Conservation (phyloP, 2,888 invertebrate genomes). For the Eilema depressum region DNA sequence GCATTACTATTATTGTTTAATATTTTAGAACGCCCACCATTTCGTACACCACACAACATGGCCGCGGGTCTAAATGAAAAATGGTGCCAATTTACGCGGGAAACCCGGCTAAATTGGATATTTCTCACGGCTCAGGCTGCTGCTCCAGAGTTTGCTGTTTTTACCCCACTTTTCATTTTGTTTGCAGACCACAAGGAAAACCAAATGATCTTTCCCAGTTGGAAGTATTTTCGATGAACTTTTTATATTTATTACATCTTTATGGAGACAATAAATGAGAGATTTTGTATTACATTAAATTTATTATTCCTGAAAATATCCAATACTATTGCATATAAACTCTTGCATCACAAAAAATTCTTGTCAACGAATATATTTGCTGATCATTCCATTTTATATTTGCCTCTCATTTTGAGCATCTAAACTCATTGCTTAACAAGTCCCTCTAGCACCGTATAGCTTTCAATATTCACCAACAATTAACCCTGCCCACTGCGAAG, state of each 20-base stretch:
- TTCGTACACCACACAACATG: conserved; percentile 64
- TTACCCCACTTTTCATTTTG: conserved; percentile 54
- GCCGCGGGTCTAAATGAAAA: conserved; percentile 77
- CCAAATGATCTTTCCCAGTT: conserved; percentile 42
- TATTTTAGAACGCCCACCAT: conserved; percentile 43
- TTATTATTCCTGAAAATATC: not conserved
- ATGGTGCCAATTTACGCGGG: conserved; percentile 83
- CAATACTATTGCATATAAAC: too few relatives aligned
- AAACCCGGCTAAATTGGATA: conserved; percentile 84
- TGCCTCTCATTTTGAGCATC: not conserved
- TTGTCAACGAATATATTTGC: too few relatives aligned
- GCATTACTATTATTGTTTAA: conserved; percentile 49
- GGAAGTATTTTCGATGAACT: conserved; percentile 26
- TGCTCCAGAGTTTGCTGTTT: conserved; percentile 63
- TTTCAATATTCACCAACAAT: conserved; percentile 17
- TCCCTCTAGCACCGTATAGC: not conserved
- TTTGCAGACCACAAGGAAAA: conserved; percentile 35
- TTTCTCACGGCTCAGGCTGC: conserved; percentile 77
- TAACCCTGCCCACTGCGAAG: not conserved
- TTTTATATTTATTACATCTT: conserved; percentile 18
- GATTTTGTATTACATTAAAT: not conserved
- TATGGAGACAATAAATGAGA: not conserved
- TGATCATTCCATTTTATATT: not conserved
- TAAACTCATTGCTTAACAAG: not conserved
- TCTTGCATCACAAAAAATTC: too few relatives aligned